A percentile compares a stretch with the other conserved stretches of the same genome.
Conservation (phyloP, 2,797 vertebrate genomes). For the Amphiprion clarkii region DNA sequence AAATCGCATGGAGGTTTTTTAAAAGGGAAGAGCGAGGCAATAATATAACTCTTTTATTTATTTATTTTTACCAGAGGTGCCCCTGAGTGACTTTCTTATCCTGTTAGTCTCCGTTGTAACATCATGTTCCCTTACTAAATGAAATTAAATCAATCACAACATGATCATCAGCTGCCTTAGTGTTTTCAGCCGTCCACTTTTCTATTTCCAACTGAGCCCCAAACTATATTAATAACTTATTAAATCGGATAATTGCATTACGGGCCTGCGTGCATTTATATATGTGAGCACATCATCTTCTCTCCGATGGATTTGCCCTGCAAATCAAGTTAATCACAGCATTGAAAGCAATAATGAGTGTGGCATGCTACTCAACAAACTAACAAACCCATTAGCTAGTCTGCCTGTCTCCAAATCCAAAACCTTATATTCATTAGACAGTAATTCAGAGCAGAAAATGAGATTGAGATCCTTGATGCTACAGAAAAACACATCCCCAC, state of each 20-base stretch:
- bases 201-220: slow-evolving; percentile 76
- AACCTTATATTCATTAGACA: slow-evolving; percentile 85
- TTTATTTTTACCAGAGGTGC: slow-evolving; percentile 36
- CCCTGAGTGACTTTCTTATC: slow-evolving; percentile 65
- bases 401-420: slow-evolving; percentile 82
- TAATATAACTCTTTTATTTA: slow-evolving; percentile 30
- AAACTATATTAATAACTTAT: slow-evolving; percentile 86
- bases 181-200: slow-evolving; percentile 73
- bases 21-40: slow-evolving; percentile 33
- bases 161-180: slow-evolving; percentile 63
- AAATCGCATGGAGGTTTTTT: slow-evolving; percentile 45
- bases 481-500: slow-evolving; percentile 65
- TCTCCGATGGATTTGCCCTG: slow-evolving; percentile 81
- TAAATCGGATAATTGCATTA: slow-evolving; percentile 86
- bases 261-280: slow-evolving; percentile 78
- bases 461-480: slow-evolving; percentile 80
- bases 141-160: slow-evolving; percentile 76
- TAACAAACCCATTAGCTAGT: slow-evolving; percentile 85
- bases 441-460: slow-evolving; percentile 86
- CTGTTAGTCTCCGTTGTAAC: slow-evolving; percentile 72
- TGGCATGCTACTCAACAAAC: slow-evolving; percentile 83
- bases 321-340: slow-evolving; percentile 87
- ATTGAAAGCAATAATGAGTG: slow-evolving; percentile 83
- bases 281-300: slow-evolving; percentile 79
- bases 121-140: slow-evolving; percentile 72